phyloP scores from a whole-genome alignment of 2,797 vertebrate species.

The Acanthopagrus latus region DNA sequence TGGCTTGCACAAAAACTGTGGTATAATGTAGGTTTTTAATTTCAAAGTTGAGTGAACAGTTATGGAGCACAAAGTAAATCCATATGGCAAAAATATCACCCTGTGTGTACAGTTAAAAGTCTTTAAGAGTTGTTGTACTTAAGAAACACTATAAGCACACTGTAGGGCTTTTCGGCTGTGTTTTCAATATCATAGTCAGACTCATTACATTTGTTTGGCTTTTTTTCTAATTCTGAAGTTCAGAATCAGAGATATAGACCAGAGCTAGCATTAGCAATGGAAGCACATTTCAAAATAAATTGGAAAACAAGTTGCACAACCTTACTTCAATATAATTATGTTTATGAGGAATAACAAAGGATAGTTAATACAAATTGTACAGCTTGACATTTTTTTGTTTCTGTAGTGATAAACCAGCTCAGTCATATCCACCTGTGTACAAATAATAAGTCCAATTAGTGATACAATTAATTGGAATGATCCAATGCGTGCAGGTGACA shows the following conservation, averaged over 20 bases:
- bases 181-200: conserved; percentile 5
- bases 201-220: conserved; percentile 9
- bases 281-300: conserved; percentile 1
- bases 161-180: background rate
- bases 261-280: background rate
- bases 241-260: background rate
- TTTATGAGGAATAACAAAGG: background rate
- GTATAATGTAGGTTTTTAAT: conserved; percentile 52
- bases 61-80: conserved; percentile 48
- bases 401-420: too few relatives aligned
- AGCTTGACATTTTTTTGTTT: background rate
- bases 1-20: conserved; percentile 31
- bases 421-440: too few relatives aligned
- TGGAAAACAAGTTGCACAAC: conserved; percentile 5
- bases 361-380: background rate
- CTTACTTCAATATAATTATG: background rate
- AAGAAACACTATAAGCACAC: background rate
- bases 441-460: too few relatives aligned
- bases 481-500: too few relatives aligned
- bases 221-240: conserved; percentile 4
- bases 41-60: conserved; percentile 61
- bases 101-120: conserved; percentile 19
- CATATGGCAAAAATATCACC: conserved; percentile 38
- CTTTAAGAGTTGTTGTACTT: background rate
- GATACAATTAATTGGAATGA: too few relatives aligned